Percentiles rank a stretch among this genome's conserved stretches.
phyloP scores from a whole-genome alignment of 1,140 invertebrate species.

The Nasonia giraulti region DNA sequence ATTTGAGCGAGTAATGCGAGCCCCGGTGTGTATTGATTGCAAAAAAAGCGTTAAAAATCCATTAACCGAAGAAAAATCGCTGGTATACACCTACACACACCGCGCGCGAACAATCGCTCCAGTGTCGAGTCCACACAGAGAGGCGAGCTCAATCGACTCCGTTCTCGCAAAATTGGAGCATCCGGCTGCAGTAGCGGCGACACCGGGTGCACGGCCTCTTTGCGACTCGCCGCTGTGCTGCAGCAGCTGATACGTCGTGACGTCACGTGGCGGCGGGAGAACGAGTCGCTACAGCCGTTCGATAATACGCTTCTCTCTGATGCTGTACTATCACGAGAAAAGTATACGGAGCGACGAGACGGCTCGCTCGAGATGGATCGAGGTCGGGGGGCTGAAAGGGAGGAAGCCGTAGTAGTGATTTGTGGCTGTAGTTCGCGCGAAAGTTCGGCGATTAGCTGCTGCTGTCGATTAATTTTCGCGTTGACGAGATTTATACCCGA shows the following conservation, averaged over 20 bases:
- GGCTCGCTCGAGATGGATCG: background rate
- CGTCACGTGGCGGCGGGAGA: conserved; percentile 57
- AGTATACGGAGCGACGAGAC: background rate
- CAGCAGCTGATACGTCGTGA: conserved; percentile 68
- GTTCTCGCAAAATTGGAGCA: conserved; percentile 46
- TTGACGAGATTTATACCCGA: background rate
- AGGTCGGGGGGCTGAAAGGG: background rate
- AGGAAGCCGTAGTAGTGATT: background rate
- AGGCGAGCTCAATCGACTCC: conserved; percentile 46
- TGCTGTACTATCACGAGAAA: background rate
- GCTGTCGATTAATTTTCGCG: background rate
- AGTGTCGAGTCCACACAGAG: background rate
- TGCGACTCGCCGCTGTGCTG: background rate
- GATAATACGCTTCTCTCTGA: conserved; percentile 43
- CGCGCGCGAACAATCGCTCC: too few relatives aligned
- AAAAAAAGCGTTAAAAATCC: background rate
- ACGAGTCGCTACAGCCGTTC: conserved; percentile 58
- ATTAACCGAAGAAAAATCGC: background rate
- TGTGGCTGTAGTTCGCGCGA: background rate
- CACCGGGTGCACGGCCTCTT: conserved; percentile 51
- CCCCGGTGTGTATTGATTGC: background rate
- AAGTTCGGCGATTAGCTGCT: background rate
- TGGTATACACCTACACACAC: background rate
- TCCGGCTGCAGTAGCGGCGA: conserved; percentile 37
- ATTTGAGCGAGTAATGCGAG: too few relatives aligned